Base-by-base conservation (phyloP, 2,797 vertebrate genomes). In the Atherinosoma microstoma region DNA sequence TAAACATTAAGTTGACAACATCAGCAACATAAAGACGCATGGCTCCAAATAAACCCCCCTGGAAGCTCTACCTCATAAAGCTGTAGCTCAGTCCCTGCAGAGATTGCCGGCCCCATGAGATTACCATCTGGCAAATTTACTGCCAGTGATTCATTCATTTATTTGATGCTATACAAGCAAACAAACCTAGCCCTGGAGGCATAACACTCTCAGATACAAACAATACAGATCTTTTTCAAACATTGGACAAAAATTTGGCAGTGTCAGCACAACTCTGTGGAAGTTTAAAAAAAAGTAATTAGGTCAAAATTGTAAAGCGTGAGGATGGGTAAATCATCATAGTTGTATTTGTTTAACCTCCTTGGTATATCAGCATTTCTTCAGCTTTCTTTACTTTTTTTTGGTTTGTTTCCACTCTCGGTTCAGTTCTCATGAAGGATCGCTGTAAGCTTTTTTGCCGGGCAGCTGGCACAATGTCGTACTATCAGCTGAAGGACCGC, bases 381-480 rank as follows among this genome's bases (percentile, higher is more conserved):
- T 10, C 42, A 62, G 24, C 30, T 57, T 42, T 73, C 20, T 70
- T 59, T 30, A 34, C 6, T 34, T 8, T n/a, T 62, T n/a, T 20
- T n/a, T 8, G 5, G 6, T 47, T 40, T 40, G 3, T 73, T 66
- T 72, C 73, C 54, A 29, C 69, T 68, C 73, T 85, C 75, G 84
- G 67, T 88, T 57, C 87, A 99, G 98, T 99, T 93, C 89, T 97
- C 73, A 93, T 97, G 94, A 99, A 98, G 94, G 98, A 99, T 94
- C 97, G 97, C 65, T 99, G 98, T 93, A 99, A 99, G 90, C 97
- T 99, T 70, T 99, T 98, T 93, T 99, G 98, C 87, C 96, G 97
- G 51, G 98, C 96, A 60, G 95, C 97, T 58, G 98, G 97, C 74
- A 97, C 97, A 29, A 97, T 94, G 79, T 95, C 94, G 36, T 99